phyloP scores from a whole-genome alignment of 1,140 invertebrate genomes.

The Macrobrachium rosenbergii region DNA sequence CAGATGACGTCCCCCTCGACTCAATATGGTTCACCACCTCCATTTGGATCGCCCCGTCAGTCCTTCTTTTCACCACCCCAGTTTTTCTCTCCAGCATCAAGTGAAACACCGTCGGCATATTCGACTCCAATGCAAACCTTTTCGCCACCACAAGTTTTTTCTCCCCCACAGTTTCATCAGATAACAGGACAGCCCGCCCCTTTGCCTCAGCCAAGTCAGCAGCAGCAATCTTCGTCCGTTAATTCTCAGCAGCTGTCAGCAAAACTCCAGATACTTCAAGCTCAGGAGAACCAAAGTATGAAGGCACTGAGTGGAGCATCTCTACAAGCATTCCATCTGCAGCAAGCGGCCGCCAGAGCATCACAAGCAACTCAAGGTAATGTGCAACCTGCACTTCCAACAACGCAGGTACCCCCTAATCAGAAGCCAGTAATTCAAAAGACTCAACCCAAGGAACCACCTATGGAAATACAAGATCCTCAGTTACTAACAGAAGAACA shows the following conservation, averaged over 20 bases:
- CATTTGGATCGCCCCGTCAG: not conserved
- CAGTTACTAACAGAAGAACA: slow-evolving; percentile 52
- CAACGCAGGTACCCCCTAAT: slow-evolving; percentile 20
- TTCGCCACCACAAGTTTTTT: slow-evolving; percentile 31
- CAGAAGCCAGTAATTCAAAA: slow-evolving; percentile 18
- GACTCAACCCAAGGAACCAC: slow-evolving; percentile 3
- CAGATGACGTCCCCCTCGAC: slow-evolving; percentile 40
- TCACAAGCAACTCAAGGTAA: slow-evolving; percentile 23
- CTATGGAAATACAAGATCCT: slow-evolving; percentile 48
- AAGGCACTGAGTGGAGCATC: slow-evolving; percentile 27
- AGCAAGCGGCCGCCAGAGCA: slow-evolving; percentile 3
- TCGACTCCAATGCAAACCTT: slow-evolving; percentile 43
- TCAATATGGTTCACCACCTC: not conserved
- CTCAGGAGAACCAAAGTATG: slow-evolving; percentile 27
- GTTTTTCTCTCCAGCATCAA: not conserved
- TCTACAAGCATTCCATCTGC: slow-evolving; percentile 18
- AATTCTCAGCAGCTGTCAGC: slow-evolving; percentile 47
- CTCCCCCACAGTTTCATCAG: slow-evolving; percentile 14
- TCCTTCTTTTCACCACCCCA: slow-evolving; percentile 34
- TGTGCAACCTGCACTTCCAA: slow-evolving; percentile 23
- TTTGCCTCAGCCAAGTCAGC: slow-evolving; percentile 6
- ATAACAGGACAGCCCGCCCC: not conserved
- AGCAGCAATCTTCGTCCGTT: not conserved
- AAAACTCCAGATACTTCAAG: slow-evolving; percentile 40
- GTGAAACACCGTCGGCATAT: slow-evolving; percentile 14